Evolutionary conservation across 2,888 invertebrate species (phyloP), one percentile per base, ranked within the genome.

Genomic region (Loripinus fragilis): DNA sequence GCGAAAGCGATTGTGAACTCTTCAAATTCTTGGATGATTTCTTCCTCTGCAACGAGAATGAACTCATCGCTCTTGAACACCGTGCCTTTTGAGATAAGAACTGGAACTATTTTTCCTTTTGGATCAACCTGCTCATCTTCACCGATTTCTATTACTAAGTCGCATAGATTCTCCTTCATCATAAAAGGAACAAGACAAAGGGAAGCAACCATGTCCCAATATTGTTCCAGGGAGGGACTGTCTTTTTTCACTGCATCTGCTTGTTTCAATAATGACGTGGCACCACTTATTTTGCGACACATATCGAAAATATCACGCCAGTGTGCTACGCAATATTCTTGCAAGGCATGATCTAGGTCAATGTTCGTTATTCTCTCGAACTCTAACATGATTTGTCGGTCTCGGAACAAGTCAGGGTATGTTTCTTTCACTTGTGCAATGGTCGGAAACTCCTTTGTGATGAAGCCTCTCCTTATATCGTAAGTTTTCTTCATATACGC

Each of bases 161-260:
- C 91, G 65, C 88, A 88, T 67, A 91, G 81, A 66, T 91, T 90
- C 68, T 91, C 91, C 41, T 87, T 86, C 78, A 90, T 85, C 69
- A 90, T 87, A 52, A 89, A 83, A 0, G 91, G 91, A 48, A 91
- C 81, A 17, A 91, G 81, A 79, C 90, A 91, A 45, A 91, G 82
- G 10, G 90, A 90, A 0, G 90, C 89, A 7, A 91, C 90, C 91
- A 91, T 91, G 71, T 91, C 91, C 91, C 91, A 91, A 78, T 91
- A 91, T 80, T 90, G 91, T 78, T 87, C 86, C 52, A 91, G 70
- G 1, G 90, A 87, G 20, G 86, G 86, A 66, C 89, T 90, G 65
- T 91, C 90, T 70, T 89, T 88, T 70, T 90, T 90, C 23, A 89
- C 89, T 17, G 83, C 78, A n/a, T 90, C 90, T 23, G 90, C 90